Evolutionary conservation across 1,140 invertebrate genomes (phyloP).

Genomic region (Eupristina koningsbergeri): DNA sequence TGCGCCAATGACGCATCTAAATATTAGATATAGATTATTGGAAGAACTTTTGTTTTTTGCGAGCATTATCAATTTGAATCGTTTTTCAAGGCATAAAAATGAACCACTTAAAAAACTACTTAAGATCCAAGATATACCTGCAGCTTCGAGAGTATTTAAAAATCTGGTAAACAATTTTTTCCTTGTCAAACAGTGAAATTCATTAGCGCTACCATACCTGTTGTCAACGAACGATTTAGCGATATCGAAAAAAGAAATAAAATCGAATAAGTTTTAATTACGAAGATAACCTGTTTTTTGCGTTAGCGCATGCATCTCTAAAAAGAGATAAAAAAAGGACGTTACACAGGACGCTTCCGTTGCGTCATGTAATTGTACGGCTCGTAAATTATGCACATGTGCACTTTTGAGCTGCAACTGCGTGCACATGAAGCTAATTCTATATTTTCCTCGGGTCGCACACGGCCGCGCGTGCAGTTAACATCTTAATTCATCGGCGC

Average conservation of each 20-base stretch:
- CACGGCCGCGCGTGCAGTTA: not conserved
- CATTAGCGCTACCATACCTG: not conserved
- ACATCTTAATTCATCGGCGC: constrained; percentile 42
- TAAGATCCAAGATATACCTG: not conserved
- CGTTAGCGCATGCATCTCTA: no score
- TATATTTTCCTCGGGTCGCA: constrained; percentile 12
- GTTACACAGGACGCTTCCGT: constrained; percentile 6
- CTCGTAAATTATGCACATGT: constrained; percentile 38
- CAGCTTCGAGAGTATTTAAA: not conserved
- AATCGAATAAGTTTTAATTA: constrained; percentile 2
- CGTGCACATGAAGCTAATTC: not conserved
- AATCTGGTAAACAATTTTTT: constrained; percentile 25
- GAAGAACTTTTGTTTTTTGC: not conserved
- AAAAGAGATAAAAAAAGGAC: not conserved
- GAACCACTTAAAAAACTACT: not conserved
- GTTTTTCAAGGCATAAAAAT: not conserved
- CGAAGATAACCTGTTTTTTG: constrained; percentile 1
- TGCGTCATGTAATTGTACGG: constrained; percentile 27
- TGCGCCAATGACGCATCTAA: no score
- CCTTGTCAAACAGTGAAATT: not conserved
- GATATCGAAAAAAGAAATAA: not conserved
- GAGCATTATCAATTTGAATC: not conserved
- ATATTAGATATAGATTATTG: not conserved
- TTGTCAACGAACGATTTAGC: not conserved
- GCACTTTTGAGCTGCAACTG: not conserved